Percentiles rank a stretch among this genome's conserved stretches.
phyloP scores from a whole-genome alignment of 1,140 invertebrate species.

The Cardiocondyla obscurior region DNA sequence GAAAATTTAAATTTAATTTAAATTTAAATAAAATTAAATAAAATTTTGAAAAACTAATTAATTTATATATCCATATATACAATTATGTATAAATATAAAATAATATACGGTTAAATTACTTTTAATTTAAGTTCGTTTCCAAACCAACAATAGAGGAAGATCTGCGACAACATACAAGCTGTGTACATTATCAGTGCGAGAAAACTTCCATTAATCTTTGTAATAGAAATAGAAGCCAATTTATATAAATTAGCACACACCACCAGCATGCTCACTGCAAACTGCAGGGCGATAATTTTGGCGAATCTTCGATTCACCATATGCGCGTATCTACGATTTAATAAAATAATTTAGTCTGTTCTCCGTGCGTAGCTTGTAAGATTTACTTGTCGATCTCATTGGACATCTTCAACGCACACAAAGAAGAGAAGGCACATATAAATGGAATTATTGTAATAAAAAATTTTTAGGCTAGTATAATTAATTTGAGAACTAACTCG shows the following conservation, averaged over 20 bases:
- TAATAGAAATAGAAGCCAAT: conserved; percentile 12
- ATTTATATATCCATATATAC: not conserved
- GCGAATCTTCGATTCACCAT: conserved; percentile 46
- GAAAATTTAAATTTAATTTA: not conserved
- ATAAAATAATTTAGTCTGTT: not conserved
- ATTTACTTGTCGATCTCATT: not conserved
- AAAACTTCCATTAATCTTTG: conserved; percentile 77
- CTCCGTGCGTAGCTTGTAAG: not conserved
- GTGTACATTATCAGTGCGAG: conserved; percentile 50
- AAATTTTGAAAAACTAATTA: no score
- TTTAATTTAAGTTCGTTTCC: conserved; percentile 84
- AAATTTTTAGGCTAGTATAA: not conserved
- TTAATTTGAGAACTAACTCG: conserved; percentile 20
- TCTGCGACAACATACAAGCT: conserved; percentile 62
- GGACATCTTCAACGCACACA: not conserved
- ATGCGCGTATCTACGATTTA: conserved; percentile 29
- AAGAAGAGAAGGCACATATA: not conserved
- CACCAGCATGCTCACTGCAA: conserved; percentile 56
- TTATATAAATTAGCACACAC: conserved; percentile 62
- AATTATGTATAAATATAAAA: not conserved
- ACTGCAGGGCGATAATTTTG: conserved; percentile 62
- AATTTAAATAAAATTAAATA: no score
- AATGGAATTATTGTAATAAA: no score
- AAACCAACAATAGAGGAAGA: conserved; percentile 85
- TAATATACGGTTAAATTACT: conserved; percentile 65